These are phyloP conservation scores for Oligia latruncula DNA, from an alignment of 2,888 invertebrate species.

Conservation along the genomic window DNA sequence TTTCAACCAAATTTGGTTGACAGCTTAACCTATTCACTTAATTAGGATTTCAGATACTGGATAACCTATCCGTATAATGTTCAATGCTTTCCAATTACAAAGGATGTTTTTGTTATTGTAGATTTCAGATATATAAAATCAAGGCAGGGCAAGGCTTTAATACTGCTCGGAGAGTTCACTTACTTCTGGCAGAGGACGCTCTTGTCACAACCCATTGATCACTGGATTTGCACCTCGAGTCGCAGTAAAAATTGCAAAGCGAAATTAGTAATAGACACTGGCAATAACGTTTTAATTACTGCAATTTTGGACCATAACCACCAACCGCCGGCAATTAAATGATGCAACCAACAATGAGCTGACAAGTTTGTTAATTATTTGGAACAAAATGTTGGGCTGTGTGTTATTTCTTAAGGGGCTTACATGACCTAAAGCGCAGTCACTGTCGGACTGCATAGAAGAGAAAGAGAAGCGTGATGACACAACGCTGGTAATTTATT, in stretches of 20 bases:
- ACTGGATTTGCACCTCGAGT: conserved; percentile 37
- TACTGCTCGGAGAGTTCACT: conserved; percentile 24
- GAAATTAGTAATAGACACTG: conserved; percentile 17
- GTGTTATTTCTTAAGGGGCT: too few relatives aligned
- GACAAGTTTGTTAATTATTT: background rate
- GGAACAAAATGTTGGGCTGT: too few relatives aligned
- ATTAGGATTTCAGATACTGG: background rate
- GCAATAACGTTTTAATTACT: background rate
- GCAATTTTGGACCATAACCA: conserved; percentile 14
- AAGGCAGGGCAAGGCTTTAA: conserved; percentile 29
- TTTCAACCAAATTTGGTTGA: background rate
- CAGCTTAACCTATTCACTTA: background rate
- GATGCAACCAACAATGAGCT: background rate
- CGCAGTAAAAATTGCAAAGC: conserved; percentile 34
- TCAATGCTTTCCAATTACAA: background rate
- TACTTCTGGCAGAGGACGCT: conserved; percentile 19
- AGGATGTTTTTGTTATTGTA: background rate
- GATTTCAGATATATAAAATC: conserved; percentile 34
- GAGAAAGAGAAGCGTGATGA: too few relatives aligned
- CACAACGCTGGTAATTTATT: too few relatives aligned
- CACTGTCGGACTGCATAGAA: too few relatives aligned
- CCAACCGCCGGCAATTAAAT: conserved; percentile 15
- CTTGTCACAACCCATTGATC: background rate
- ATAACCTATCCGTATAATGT: background rate
- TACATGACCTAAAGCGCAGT: too few relatives aligned